These are phyloP conservation scores for Scotopteryx bipunctaria DNA, from an alignment of 2,888 invertebrate species.

Conservation along the genomic window DNA sequence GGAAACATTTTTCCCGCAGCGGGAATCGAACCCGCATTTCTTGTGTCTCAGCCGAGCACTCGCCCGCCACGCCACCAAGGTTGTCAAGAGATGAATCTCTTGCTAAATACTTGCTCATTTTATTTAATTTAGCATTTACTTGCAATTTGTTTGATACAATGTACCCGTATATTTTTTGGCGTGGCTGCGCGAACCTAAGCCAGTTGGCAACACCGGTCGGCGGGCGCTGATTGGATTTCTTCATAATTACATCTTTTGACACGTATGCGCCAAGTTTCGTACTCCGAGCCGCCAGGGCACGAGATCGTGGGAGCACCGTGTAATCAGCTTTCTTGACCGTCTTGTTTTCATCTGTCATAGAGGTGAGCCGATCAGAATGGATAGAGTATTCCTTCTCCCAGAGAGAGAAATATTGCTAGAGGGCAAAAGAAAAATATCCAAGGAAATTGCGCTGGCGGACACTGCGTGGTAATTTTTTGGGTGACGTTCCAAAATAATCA, in stretches of 20 bases:
- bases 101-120: too few species aligned
- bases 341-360: conserved; percentile 72
- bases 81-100: too few species aligned
- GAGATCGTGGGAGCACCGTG: conserved; percentile 82
- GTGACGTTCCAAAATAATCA: too few species aligned
- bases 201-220: conserved; percentile 31
- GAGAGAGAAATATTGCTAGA: too few species aligned
- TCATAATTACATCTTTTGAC: conserved; percentile 84
- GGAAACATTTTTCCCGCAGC: too few species aligned
- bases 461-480: too few species aligned
- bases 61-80: too few species aligned
- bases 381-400: conserved; percentile 27
- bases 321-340: conserved; percentile 79
- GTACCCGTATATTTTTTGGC: background rate
- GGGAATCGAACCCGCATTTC: too few species aligned
- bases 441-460: too few species aligned
- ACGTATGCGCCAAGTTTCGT: conserved; percentile 81
- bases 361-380: conserved; percentile 52
- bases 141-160: too few species aligned
- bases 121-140: background rate
- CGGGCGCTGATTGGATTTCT: conserved; percentile 80
- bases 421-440: too few species aligned
- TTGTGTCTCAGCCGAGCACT: too few species aligned
- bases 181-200: background rate
- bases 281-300: conserved; percentile 72